Evolutionary conservation across 2,113 vertebrate species (phyloP), one percentile per base, ranked within the genome.

Genomic region (Sorex araneus): DNA sequence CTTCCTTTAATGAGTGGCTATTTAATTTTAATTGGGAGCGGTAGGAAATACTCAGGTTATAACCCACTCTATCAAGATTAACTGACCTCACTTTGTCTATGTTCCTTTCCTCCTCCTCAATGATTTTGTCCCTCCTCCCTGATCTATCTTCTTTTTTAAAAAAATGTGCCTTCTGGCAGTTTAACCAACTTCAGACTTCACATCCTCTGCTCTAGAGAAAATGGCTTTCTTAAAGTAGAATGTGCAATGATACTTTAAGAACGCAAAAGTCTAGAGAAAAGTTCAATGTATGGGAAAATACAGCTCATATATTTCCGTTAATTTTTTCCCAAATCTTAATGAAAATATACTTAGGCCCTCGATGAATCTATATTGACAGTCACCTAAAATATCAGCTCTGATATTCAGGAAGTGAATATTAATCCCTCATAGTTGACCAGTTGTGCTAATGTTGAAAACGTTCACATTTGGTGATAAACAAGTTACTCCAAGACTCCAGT

Each of bases 121-220:
- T 30, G 66, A 5, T 4, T n/a, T n/a, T n/a, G n/a, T 43, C 43
- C 40, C 25, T 27, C 23, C 4, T 74, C 71, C 3, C 0, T 87
- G 30, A 80, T 96, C 64, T 84, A 60, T 74, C 92, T 89, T 93
- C 70, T 80, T 79, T 79, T 93, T 96, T 13, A 67, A 66, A 40
- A 40, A 40, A 47, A 78, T n/a, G 54, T 8, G 0, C 30, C 93
- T 88, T 96, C 78, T 0, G 34, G 40, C 7, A 66, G 93, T 67
- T 92, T 71, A 23, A 3, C 80, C 67, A 63, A 75, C 27, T 74
- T 77, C 25, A 16, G 75, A 54, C n/a, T 63, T 89, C 76, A 63
- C 3, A 11, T 89, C 70, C 73, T 81, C 47, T 88, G 11, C 90
- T 74, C 8, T 15, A 34, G 21, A 30, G 63, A 77, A 94, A 82